Evolutionary conservation across 2,888 invertebrate genomes (phyloP).

Genomic region (Noctua comes): DNA sequence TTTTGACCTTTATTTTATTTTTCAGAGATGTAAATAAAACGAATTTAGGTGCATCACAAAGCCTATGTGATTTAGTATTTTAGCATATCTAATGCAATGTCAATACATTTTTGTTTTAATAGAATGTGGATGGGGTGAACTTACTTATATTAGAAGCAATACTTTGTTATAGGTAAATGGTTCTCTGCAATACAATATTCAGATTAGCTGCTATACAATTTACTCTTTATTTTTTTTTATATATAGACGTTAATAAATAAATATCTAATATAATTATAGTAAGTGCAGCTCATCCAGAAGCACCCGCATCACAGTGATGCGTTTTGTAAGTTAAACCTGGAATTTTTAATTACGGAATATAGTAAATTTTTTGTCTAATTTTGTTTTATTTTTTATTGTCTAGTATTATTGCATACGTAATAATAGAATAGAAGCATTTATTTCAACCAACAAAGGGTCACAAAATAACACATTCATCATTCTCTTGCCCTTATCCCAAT

Average conservation of each 20-base stretch:
- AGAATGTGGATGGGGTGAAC: constrained; percentile 77
- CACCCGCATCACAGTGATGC: constrained; percentile 78
- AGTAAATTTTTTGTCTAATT: constrained; percentile 73
- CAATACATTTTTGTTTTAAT: constrained; percentile 68
- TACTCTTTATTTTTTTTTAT: constrained; percentile 48
- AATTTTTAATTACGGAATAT: constrained; percentile 66
- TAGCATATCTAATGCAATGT: constrained; percentile 77
- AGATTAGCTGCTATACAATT: constrained; percentile 52
- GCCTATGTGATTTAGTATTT: constrained; percentile 80
- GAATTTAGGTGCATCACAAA: constrained; percentile 70
- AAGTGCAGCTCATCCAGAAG: constrained; percentile 78
- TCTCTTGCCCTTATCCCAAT: too few relatives aligned
- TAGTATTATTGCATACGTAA: not conserved
- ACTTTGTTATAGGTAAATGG: constrained; percentile 57
- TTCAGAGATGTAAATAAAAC: constrained; percentile 60
- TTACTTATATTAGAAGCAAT: constrained; percentile 67
- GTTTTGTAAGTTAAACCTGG: constrained; percentile 76
- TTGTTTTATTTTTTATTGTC: constrained; percentile 45
- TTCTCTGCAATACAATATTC: constrained; percentile 53
- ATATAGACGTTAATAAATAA: constrained; percentile 45
- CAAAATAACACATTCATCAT: not conserved
- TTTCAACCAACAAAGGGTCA: not conserved
- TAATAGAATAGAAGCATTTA: not conserved
- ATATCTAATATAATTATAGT: constrained; percentile 62
- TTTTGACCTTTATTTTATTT: constrained; percentile 38